phyloP scores from a whole-genome alignment of 2,113 vertebrate species.

The Zosterops lateralis region DNA sequence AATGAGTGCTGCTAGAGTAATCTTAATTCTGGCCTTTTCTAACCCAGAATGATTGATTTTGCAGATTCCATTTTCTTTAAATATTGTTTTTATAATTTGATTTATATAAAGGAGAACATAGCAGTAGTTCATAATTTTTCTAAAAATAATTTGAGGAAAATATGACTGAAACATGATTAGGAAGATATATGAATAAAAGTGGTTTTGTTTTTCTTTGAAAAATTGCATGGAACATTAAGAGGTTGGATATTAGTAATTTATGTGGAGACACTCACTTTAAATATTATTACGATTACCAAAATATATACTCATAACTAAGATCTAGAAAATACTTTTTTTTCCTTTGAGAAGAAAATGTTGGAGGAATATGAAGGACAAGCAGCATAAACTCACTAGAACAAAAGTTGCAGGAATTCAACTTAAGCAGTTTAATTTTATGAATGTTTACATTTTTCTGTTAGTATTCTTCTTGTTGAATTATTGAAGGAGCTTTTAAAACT shows the following conservation, averaged over 20 bases:
- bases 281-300: not conserved
- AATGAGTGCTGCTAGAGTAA: not conserved
- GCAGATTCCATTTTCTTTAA: constrained; percentile 8
- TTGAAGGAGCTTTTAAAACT: constrained; percentile 12
- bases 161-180: not conserved
- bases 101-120: not conserved
- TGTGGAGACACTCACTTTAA: not conserved
- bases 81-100: constrained; percentile 8
- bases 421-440: not conserved
- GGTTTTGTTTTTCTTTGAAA: not conserved
- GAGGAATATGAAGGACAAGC: not conserved
- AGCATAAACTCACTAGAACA: not conserved
- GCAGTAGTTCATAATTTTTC: not conserved
- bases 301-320: not conserved
- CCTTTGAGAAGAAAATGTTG: not conserved
- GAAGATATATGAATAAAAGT: not conserved
- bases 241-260: not conserved
- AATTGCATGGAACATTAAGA: not conserved
- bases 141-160: constrained; percentile 10
- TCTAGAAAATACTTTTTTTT: not conserved
- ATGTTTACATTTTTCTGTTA: constrained; percentile 26
- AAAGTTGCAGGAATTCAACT: not conserved
- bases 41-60: constrained; percentile 31
- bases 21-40: constrained; percentile 19
- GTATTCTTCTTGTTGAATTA: constrained; percentile 11